Conservation (phyloP, 2,888 invertebrate species). For the Leptinotarsa tumamoca region DNA sequence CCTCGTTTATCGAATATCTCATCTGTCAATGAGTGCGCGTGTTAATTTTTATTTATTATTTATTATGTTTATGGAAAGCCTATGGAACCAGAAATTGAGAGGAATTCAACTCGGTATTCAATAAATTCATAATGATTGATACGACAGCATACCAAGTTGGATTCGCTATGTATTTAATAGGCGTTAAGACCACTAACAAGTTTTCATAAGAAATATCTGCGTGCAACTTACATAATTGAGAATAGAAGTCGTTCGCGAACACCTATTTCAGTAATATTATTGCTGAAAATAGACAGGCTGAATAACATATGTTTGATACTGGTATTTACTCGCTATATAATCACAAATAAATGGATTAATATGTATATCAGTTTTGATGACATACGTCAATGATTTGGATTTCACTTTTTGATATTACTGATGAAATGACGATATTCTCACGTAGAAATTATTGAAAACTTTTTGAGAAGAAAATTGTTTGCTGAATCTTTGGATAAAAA, state of each 20-base stretch:
- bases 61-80: slow-evolving; percentile 8
- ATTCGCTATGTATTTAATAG: slow-evolving; percentile 14
- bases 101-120: slow-evolving; percentile 10
- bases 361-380: not conserved
- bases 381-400: not conserved
- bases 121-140: slow-evolving; percentile 19
- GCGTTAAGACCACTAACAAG: slow-evolving; percentile 22
- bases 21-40: not conserved
- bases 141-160: slow-evolving; percentile 5
- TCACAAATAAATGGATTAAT: not conserved
- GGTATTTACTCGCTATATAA: not conserved
- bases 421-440: too few relatives aligned
- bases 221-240: slow-evolving; percentile 27
- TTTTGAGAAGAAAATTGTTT: too few relatives aligned
- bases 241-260: slow-evolving; percentile 20
- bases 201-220: slow-evolving; percentile 24
- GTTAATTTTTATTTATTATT: not conserved
- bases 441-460: too few relatives aligned
- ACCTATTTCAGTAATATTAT: slow-evolving; percentile 29
- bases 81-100: slow-evolving; percentile 17
- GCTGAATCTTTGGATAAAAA: too few relatives aligned
- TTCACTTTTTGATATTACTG: not conserved
- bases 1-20: slow-evolving; percentile 1
- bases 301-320: slow-evolving; percentile 26
- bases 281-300: slow-evolving; percentile 31